A percentile compares a stretch with the other conserved stretches of the same genome.
phyloP scores from a whole-genome alignment of 1,140 invertebrate genomes.

The Nasonia vitripennis region DNA sequence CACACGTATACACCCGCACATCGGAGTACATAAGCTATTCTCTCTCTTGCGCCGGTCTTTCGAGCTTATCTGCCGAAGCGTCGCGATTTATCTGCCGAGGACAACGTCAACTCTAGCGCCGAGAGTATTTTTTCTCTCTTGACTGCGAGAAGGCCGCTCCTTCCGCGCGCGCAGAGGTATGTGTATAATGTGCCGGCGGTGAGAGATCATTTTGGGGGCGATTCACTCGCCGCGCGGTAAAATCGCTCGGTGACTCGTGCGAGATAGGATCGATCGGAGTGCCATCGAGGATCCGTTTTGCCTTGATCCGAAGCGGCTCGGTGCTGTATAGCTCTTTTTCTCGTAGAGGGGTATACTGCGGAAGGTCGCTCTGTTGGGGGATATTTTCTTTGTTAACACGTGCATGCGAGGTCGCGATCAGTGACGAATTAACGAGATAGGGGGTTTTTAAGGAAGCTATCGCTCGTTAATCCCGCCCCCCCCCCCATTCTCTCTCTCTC shows the following conservation, averaged over 20 bases:
- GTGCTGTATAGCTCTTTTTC: background rate
- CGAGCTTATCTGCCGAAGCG: conserved; percentile 12
- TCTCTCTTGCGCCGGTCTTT: background rate
- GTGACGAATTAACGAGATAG: background rate
- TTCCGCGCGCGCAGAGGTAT: background rate
- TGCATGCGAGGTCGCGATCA: background rate
- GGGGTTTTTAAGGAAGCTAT: too few relatives aligned
- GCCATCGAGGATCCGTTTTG: background rate
- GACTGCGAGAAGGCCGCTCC: background rate
- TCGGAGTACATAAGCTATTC: background rate
- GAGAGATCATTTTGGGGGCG: background rate
- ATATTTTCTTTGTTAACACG: background rate
- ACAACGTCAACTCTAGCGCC: background rate
- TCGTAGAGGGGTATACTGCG: background rate
- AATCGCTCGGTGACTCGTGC: conserved; percentile 30
- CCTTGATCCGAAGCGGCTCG: background rate
- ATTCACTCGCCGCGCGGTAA: conserved; percentile 7
- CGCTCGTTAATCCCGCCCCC: too few relatives aligned
- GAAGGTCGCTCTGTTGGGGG: background rate
- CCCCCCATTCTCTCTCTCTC: too few relatives aligned
- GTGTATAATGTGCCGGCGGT: background rate
- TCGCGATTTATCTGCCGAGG: conserved; percentile 22
- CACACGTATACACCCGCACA: background rate
- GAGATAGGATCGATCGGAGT: conserved; percentile 10
- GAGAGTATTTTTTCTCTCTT: background rate